Base-by-base conservation (phyloP, 2,888 invertebrate species). In the Cartodere bifasciata region DNA sequence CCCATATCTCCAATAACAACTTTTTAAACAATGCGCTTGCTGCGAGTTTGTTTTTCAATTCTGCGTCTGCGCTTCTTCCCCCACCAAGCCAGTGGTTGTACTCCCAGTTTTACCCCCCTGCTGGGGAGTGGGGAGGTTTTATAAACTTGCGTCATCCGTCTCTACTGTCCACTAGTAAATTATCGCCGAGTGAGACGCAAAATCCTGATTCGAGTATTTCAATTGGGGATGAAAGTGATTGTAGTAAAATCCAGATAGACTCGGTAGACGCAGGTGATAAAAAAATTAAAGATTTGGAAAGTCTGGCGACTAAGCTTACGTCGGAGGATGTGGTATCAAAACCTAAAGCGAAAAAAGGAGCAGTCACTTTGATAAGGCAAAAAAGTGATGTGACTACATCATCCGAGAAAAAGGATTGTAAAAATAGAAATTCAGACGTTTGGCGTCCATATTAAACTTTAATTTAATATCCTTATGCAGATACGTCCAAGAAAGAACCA, bases 1-100 rank as follows among this genome's bases (percentile, higher is more conserved):
- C 58, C 11, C 46, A 53, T 1, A 38, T 53, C 9, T 58, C 56
- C 37, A 52, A 50, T 39, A 55, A 48, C 47, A 63, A 49, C 39
- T 54, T 64, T 27, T 67, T 70, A 42, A 68, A 68, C 52, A 68
- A 68, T 22, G 68, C 69, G 2, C 45, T 71, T 45, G 79, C 79
- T 1, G 79, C 79, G 1, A 78, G 78, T 53, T 60, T 82, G 28
- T 81, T 82, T 49, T 64, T 82, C 20, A 81, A 82, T 49, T 72
- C 79, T 3, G 81, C 81, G 0, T 72, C 79, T 3, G 81, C 81
- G 0, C 60, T 82, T 9, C 57, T 82, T 37, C 82, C 81, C 1
- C 78, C 80, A 1, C 80, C 80, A 4, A 76, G 76, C 20, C 81
- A 81, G 37, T 82, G 81, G 82, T 57, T 82, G 4, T 82, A 82